These are phyloP conservation scores for Apodemus agrarius DNA, from an alignment of 2,797 vertebrate genomes.

Conservation along the genomic window DNA sequence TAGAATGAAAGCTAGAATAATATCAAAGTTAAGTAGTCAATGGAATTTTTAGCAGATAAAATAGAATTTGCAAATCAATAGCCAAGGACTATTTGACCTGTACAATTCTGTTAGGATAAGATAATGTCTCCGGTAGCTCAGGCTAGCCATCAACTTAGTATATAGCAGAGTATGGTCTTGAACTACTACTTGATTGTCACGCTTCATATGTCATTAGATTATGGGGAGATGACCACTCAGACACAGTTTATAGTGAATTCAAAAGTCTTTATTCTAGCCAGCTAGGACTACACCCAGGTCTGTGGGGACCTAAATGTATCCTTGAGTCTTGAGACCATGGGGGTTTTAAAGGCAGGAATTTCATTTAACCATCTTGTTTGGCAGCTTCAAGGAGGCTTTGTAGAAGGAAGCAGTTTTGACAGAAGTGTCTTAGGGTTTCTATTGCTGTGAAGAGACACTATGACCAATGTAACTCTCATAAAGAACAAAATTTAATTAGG, in stretches of 20 bases:
- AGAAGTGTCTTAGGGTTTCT: background rate
- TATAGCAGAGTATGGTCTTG: background rate
- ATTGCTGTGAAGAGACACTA: background rate
- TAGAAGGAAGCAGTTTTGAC: background rate
- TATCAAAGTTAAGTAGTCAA: background rate
- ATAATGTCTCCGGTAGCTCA: background rate
- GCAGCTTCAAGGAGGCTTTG: background rate
- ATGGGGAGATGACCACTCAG: background rate
- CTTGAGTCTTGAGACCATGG: background rate
- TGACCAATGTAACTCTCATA: background rate
- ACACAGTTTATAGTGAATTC: background rate
- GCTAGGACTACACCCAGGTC: background rate
- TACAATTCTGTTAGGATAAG: background rate
- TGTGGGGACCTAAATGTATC: background rate
- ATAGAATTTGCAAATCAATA: background rate
- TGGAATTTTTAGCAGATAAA: background rate
- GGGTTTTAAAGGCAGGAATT: background rate
- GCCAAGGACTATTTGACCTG: background rate
- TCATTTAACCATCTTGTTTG: background rate
- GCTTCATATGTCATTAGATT: background rate
- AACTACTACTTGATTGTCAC: background rate
- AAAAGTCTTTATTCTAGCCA: background rate
- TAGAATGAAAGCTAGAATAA: background rate
- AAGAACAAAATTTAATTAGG: background rate
- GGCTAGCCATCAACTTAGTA: background rate